A percentile compares a stretch with the other conserved stretches of the same genome.
phyloP scores from a whole-genome alignment of 2,797 vertebrate species.

The Loriculus beryllinus region DNA sequence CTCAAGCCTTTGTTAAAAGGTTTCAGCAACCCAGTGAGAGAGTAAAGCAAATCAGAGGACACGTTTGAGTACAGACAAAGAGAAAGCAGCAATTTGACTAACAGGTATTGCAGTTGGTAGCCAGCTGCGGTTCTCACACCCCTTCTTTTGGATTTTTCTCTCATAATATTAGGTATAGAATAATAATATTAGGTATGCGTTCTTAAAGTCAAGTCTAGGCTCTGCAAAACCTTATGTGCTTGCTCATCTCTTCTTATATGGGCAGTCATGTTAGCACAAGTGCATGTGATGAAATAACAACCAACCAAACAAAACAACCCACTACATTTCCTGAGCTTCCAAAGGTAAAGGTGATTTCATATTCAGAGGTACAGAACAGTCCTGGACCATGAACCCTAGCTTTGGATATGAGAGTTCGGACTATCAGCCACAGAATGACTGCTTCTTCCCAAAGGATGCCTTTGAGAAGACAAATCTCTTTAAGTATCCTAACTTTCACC shows the following conservation, averaged over 20 bases:
- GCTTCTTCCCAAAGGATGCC: neutral
- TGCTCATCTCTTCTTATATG: neutral
- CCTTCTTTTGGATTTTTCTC: neutral
- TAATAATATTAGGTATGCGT: neutral
- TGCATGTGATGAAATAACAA: neutral
- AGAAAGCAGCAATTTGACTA: neutral
- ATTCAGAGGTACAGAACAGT: neutral
- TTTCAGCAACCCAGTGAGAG: neutral
- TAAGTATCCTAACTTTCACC: neutral
- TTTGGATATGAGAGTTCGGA: neutral
- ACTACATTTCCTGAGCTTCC: neutral
- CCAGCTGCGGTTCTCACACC: neutral
- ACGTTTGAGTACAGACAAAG: neutral
- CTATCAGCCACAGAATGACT: neutral
- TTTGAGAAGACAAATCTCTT: neutral
- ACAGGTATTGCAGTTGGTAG: neutral
- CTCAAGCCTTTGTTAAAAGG: neutral
- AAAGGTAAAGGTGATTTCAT: neutral
- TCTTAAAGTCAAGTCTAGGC: neutral
- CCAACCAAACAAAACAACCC: neutral
- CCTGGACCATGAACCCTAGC: neutral
- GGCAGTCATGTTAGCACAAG: accelerated
- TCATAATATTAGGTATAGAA: neutral
- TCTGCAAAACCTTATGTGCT: neutral
- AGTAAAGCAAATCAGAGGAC: neutral